Percentiles rank a stretch among this genome's conserved stretches.
Conservation (phyloP, 2,797 vertebrate genomes). For the Dallia pectoralis region DNA sequence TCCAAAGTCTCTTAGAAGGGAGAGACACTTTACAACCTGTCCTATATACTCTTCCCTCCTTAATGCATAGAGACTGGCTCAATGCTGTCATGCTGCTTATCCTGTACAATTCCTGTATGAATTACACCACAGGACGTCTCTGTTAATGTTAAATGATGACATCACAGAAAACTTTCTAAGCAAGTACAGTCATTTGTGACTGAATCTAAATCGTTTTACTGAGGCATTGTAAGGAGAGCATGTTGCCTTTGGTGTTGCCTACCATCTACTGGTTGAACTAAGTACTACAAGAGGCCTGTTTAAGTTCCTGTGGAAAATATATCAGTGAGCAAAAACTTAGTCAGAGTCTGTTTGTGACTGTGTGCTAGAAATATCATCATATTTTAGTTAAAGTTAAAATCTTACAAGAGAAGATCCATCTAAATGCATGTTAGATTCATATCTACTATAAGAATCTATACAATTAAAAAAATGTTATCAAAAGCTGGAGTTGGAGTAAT, state of each 20-base stretch:
- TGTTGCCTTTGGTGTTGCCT: background rate
- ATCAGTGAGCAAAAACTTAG: background rate
- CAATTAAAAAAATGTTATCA: no score
- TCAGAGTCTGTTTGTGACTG: conserved; percentile 11
- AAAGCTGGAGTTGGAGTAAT: background rate
- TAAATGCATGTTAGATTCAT: background rate
- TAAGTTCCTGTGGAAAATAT: background rate
- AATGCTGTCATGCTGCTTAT: background rate
- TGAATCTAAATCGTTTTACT: background rate
- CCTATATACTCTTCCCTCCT: background rate
- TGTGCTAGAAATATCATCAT: background rate
- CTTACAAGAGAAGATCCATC: background rate
- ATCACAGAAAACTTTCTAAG: background rate
- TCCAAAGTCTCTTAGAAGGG: background rate
- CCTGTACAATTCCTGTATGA: background rate
- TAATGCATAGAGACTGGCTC: conserved; percentile 1
- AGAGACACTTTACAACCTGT: conserved; percentile 4
- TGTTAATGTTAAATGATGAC: background rate
- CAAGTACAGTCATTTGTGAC: background rate
- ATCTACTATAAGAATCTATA: background rate
- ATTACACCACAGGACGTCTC: background rate
- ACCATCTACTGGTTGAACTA: conserved; percentile 43
- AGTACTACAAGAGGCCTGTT: conserved; percentile 8
- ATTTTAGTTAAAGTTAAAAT: background rate
- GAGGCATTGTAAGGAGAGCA: background rate